Percentiles rank a stretch among this genome's conserved stretches.
Conservation (phyloP, 2,113 vertebrate species). For the Psophia crepitans region DNA sequence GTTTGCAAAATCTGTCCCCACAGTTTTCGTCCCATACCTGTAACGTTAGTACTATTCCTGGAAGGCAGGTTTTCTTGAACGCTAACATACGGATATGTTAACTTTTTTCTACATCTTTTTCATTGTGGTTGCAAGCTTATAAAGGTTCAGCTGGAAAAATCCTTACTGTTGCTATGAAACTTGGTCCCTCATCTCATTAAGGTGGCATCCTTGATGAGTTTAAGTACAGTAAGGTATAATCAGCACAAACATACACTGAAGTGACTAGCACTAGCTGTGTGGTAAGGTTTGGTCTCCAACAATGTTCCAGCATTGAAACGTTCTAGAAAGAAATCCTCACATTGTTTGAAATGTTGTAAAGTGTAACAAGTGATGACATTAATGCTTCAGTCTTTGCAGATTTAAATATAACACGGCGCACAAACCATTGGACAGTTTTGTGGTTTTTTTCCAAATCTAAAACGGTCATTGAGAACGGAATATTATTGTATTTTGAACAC, state of each 20-base stretch:
- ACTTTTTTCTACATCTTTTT: neutral
- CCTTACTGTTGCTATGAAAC: neutral
- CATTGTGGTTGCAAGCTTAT: neutral
- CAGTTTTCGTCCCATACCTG: neutral
- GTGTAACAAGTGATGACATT: neutral
- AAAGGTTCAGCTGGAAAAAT: constrained; percentile 8
- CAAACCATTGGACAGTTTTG: neutral
- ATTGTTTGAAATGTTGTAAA: neutral
- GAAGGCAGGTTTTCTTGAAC: neutral
- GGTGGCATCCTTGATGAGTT: neutral
- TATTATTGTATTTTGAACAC: neutral
- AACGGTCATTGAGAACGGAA: neutral
- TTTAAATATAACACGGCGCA: neutral
- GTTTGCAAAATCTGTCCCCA: neutral
- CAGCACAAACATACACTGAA: neutral
- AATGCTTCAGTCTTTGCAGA: neutral
- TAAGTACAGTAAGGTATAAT: neutral
- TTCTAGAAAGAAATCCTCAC: neutral
- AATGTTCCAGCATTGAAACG: neutral
- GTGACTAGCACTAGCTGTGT: neutral
- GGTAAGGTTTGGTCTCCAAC: neutral
- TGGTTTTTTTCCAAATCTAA: neutral
- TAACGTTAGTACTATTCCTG: neutral
- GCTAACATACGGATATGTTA: neutral
- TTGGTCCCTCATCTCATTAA: neutral